phyloP scores from a whole-genome alignment of 2,797 vertebrate genomes.

The Choloepus didactylus region DNA sequence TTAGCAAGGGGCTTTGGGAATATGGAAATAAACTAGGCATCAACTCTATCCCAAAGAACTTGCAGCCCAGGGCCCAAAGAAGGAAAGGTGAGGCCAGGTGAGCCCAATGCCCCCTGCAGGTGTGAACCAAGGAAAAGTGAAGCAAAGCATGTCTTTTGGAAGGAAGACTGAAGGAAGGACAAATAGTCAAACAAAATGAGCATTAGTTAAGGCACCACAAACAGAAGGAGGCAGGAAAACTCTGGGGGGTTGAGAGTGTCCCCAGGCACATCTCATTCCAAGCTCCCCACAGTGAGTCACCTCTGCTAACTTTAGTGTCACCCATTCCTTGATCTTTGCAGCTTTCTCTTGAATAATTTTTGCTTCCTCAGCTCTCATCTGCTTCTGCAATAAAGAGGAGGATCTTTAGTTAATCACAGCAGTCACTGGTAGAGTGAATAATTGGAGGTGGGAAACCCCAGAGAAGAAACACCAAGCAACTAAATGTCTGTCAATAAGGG shows the following conservation, averaged over 20 bases:
- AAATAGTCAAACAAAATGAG: neutral
- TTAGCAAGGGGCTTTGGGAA: neutral
- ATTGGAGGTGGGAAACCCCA: neutral
- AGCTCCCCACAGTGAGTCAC: constrained; percentile 81
- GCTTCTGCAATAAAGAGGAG: constrained; percentile 89
- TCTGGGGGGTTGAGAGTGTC: fast-evolving
- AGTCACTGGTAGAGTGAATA: neutral
- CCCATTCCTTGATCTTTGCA: constrained; percentile 98
- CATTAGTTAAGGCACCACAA: neutral
- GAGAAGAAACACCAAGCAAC: neutral
- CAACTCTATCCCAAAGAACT: constrained; percentile 10
- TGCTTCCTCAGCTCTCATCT: constrained; percentile 94
- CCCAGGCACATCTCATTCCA: too few relatives aligned
- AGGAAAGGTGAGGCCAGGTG: neutral
- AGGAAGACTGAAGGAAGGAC: neutral
- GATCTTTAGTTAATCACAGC: neutral
- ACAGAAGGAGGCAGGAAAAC: neutral
- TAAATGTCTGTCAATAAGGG: neutral
- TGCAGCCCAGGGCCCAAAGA: neutral
- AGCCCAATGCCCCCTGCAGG: too few relatives aligned
- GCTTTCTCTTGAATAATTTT: constrained; percentile 97
- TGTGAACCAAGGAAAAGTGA: neutral
- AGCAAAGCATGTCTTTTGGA: neutral
- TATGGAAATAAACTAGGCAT: neutral
- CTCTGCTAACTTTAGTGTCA: constrained; percentile 95